Evolutionary conservation across 1,140 invertebrate species (phyloP), one percentile per base, ranked within the genome.

Genomic region (Cotesia typhae): DNA sequence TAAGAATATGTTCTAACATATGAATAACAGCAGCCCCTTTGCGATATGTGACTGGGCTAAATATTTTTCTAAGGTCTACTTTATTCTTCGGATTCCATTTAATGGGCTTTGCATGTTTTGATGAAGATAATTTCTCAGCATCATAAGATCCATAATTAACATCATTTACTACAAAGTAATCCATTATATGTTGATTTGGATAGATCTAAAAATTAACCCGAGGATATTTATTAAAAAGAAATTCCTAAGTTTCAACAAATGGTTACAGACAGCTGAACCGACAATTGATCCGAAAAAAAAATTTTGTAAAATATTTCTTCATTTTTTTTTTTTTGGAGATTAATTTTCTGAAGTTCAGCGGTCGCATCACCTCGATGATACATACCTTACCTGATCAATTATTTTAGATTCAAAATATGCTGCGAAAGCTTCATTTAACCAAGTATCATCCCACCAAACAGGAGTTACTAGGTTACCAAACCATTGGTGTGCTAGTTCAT

Each of bases 1-100:
- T 85, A n/a, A 88, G 73, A 72, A 86, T 82, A 76, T 88, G 86
- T 41, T 85, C 82, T 76, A 87, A 81, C 87, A 88, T 88, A 35
- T 87, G 82, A 37, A 88, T 85, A 17, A 88, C 88, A 6, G 87
- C 87, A 66, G 87, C 87, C 67, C 88, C 38, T 71, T 73, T 70
- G 63, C 88, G 88, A 79, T 96, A 96, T 2, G 93, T 93, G 28
- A 96, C 93, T 1, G 88, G 88, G 81, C 96, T 94, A 82, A 95
- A 96, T 4, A 94, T 91, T 64, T 89, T 88, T 35, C 90, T 85
- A 70, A 96, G 93, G 80, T 95, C 91, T 3, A 88, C 88, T 3
- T 93, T 92, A 66, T 93, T 90, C 57, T 88, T 83, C 84, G 20
- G 90, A 87, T 70, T 88, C 84, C 53, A 90, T 87, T 88, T 89